Percentiles rank a stretch among this genome's conserved stretches.
Conservation (phyloP, 2,113 vertebrate species). For the Chamaea fasciata region DNA sequence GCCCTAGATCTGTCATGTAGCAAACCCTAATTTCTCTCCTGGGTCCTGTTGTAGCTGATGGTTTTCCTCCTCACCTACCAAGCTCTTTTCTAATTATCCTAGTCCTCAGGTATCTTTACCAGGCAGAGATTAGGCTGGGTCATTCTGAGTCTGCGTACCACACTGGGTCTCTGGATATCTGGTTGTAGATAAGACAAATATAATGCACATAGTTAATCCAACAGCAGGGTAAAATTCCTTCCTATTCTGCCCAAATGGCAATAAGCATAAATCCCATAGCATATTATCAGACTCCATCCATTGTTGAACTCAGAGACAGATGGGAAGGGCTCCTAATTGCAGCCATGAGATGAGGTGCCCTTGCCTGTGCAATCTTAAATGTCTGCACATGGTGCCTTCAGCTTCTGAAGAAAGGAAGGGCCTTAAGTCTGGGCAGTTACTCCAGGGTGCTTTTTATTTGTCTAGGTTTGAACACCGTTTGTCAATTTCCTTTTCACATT, state of each 20-base stretch:
- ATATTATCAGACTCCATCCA: neutral
- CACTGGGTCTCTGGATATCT: neutral
- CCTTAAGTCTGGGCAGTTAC: neutral
- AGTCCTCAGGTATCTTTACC: neutral
- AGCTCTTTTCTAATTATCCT: neutral
- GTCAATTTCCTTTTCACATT: neutral
- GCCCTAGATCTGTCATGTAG: neutral
- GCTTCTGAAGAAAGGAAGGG: neutral
- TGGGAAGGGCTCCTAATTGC: neutral
- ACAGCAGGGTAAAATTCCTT: neutral
- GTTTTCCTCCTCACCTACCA: neutral
- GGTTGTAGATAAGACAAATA: neutral
- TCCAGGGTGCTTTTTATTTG: neutral
- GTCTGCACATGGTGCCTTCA: neutral
- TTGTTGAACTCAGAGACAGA: neutral
- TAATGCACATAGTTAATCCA: neutral
- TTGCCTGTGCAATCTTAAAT: neutral
- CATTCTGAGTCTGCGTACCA: neutral
- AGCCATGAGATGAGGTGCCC: neutral
- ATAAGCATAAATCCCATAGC: neutral
- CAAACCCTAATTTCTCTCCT: neutral
- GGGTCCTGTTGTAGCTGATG: neutral
- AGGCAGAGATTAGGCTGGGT: neutral
- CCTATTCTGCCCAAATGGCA: neutral
- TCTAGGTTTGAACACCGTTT: neutral